Percentiles rank a stretch among this genome's conserved stretches.
Evolutionary conservation across 1,140 invertebrate species (phyloP).

Genomic region (Arion vulgaris): DNA sequence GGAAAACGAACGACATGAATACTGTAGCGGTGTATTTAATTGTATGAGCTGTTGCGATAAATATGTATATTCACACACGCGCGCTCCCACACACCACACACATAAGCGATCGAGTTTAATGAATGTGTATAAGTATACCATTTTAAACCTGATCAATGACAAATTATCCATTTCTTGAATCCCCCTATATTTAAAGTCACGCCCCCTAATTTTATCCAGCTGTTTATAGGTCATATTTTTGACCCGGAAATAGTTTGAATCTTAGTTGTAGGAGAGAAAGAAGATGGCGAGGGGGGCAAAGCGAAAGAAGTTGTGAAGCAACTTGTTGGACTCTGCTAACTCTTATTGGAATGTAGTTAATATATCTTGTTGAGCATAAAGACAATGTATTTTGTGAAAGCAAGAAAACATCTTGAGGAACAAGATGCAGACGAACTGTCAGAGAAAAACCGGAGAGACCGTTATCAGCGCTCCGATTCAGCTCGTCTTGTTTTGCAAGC

Average conservation of each 20-base stretch:
- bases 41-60: too few species aligned
- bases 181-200: too few species aligned
- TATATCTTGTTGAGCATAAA: conserved; percentile 26
- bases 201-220: background rate
- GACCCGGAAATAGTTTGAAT: conserved; percentile 50
- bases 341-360: background rate
- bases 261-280: conserved; percentile 12
- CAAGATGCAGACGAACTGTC: conserved; percentile 49
- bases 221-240: conserved; percentile 39
- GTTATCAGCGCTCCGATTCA: conserved; percentile 44
- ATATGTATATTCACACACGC: too few species aligned
- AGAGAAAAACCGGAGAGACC: conserved; percentile 41
- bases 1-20: too few species aligned
- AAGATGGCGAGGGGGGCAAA: conserved; percentile 47
- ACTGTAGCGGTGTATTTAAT: too few species aligned
- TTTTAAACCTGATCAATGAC: too few species aligned
- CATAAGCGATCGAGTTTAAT: too few species aligned
- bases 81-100: too few species aligned
- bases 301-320: conserved; percentile 38
- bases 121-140: too few species aligned
- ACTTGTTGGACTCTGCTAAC: background rate
- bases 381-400: conserved; percentile 62
- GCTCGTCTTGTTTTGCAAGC: conserved; percentile 41
- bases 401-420: conserved; percentile 55
- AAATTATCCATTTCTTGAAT: too few species aligned